Evolutionary conservation across 2,113 vertebrate species (phyloP), one percentile per base, ranked within the genome.

Genomic region (Megalops atlanticus): DNA sequence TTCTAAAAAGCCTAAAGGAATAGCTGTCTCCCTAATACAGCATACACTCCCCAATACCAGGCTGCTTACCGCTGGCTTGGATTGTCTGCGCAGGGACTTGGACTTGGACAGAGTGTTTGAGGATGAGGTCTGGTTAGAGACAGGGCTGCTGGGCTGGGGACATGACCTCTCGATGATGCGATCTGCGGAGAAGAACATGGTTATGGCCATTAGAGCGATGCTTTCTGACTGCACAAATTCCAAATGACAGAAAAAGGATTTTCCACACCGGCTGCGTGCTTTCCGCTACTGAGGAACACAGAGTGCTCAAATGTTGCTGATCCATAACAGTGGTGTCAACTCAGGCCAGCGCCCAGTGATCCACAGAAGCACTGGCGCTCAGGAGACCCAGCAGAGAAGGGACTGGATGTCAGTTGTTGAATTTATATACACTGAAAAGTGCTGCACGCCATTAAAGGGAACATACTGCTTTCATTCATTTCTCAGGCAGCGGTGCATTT

Each of bases 141-240:
- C 89, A 16, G 85, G 69, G 4, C 91, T 91, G 0, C 89, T 83
- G 24, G 92, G 88, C 81, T 86, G 94, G 0, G 93, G 85, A 92
- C 97, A 97, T 97, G 95, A 93, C 86, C 94, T 93, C 90, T 94
- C 91, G 24, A 94, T 86, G 0, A 89, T 87, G 80, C 94, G 94
- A 89, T 98, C 97, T 98, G 91, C 68, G 36, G 79, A 72, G 39
- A 52, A 72, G 33, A 40, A 40, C 35, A 39, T 31, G n/a, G 45
- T 24, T n/a, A 24, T 15, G 7, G 5, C 39, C 8, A 27, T 74
- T 11, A 74, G 1, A 41, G 36, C 18, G n/a, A 16, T 21, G 27
- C n/a, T 64, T 24, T 45, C 43, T 45, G 43, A 45, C 43, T 45
- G 43, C n/a, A 52, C 74, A 49, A 16, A 49, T 24, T 1, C 27